Conservation (phyloP, 1,140 invertebrate species). For the Proales similis region DNA sequence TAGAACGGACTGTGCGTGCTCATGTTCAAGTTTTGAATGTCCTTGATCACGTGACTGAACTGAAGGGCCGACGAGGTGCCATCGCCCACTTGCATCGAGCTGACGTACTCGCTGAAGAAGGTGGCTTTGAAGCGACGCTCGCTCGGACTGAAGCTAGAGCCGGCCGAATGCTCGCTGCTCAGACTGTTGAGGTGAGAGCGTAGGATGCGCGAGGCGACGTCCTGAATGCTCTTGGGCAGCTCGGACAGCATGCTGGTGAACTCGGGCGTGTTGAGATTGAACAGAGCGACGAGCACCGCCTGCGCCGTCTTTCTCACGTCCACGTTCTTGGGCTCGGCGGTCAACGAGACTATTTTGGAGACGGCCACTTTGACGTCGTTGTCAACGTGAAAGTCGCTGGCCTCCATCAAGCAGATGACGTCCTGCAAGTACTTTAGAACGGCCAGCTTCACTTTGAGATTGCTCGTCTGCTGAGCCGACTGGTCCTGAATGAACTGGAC, state of each 20-base stretch:
- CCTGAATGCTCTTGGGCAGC: conserved; percentile 71
- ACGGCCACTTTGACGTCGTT: conserved; percentile 54
- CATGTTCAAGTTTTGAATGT: conserved; percentile 80
- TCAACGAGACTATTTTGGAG: conserved; percentile 57
- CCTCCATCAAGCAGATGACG: conserved; percentile 51
- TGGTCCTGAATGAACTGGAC: conserved; percentile 74
- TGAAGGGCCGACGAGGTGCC: conserved; percentile 72
- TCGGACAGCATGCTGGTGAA: conserved; percentile 72
- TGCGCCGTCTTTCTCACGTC: conserved; percentile 72
- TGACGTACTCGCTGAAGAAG: conserved; percentile 26
- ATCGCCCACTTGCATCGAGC: conserved; percentile 57
- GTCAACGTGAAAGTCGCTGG: conserved; percentile 50
- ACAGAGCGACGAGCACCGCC: conserved; percentile 71
- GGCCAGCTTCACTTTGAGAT: conserved; percentile 61
- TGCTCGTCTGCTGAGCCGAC: conserved; percentile 78
- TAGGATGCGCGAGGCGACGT: conserved; percentile 72
- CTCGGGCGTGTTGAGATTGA: conserved; percentile 78
- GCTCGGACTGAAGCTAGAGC: conserved; percentile 42
- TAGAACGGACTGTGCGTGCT: conserved; percentile 56
- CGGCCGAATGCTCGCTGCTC: conserved; percentile 40
- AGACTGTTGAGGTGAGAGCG: conserved; percentile 64
- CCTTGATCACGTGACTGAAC: conserved; percentile 75
- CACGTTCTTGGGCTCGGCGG: conserved; percentile 56
- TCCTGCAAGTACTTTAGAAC: conserved; percentile 52
- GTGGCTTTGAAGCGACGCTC: not conserved